Conservation (phyloP, 2,888 invertebrate genomes). For the Atethmia centrago region DNA sequence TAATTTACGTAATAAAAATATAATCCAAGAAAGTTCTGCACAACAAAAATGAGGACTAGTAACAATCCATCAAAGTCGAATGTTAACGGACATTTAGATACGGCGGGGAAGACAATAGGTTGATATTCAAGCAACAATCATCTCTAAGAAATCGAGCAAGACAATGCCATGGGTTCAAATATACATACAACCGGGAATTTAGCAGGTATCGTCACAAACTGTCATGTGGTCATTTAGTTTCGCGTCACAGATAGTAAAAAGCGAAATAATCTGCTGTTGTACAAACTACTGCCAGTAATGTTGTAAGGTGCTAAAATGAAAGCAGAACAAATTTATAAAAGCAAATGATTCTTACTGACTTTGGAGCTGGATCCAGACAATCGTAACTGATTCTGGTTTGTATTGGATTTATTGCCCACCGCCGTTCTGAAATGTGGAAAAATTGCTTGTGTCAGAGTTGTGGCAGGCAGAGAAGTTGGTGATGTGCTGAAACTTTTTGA, state of each 20-base stretch:
- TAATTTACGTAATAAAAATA: constrained; percentile 3
- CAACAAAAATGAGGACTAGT: constrained; percentile 23
- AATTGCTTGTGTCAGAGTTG: constrained; percentile 43
- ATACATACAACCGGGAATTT: constrained; percentile 49
- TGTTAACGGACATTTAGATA: constrained; percentile 41
- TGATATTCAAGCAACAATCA: constrained; percentile 46
- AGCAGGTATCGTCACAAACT: constrained; percentile 52
- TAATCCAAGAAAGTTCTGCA: constrained; percentile 18
- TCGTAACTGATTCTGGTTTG: constrained; percentile 90
- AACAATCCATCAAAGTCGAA: constrained; percentile 18
- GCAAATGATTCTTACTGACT: constrained; percentile 99
- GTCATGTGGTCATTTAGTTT: constrained; percentile 38
- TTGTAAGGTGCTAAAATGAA: constrained; percentile 81
- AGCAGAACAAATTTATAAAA: constrained; percentile 82
- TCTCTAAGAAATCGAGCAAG: constrained; percentile 48
- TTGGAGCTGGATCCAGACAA: constrained; percentile 95
- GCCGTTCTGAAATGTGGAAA: constrained; percentile 86
- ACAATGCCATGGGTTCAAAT: constrained; percentile 43
- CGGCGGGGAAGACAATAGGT: constrained; percentile 22
- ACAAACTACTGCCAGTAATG: constrained; percentile 65
- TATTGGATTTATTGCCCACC: constrained; percentile 87
- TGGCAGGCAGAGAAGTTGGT: constrained; percentile 11
- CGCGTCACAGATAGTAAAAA: constrained; percentile 46
- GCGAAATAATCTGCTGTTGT: constrained; percentile 58
- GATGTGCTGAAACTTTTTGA: neutral